Percentiles rank a stretch among this genome's conserved stretches.
Evolutionary conservation across 2,113 vertebrate genomes (phyloP).

Genomic region (Podarcis cretensis): DNA sequence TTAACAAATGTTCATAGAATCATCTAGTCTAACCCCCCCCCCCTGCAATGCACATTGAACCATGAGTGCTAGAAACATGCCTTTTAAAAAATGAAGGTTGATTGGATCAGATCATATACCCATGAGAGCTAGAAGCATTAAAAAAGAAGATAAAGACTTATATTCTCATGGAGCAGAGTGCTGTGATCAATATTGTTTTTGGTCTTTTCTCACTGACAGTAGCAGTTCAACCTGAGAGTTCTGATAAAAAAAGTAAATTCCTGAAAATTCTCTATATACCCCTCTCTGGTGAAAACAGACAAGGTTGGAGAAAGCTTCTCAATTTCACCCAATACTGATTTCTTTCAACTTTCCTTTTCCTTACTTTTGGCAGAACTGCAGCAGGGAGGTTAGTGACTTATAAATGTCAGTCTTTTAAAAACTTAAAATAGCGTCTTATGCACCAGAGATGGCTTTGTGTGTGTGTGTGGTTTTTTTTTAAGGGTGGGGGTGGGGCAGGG

Average conservation of each 20-base stretch:
- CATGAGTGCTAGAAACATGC: background rate
- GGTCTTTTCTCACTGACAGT: background rate
- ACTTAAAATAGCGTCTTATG: background rate
- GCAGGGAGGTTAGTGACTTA: background rate
- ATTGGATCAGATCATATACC: background rate
- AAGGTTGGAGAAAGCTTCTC: no score
- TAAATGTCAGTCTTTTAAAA: background rate
- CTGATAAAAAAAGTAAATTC: background rate
- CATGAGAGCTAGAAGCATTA: no score
- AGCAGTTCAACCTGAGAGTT: background rate
- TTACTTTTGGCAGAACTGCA: background rate
- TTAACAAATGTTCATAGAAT: no score
- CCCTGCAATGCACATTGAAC: background rate
- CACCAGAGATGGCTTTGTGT: background rate
- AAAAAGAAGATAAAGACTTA: no score
- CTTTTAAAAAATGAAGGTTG: background rate
- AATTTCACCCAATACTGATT: background rate
- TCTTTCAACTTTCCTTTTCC: background rate
- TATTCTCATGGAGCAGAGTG: background rate
- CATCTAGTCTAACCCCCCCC: no score
- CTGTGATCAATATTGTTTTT: background rate
- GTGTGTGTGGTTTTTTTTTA: no score
- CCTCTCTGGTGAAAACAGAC: no score
- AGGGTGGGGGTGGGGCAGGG: background rate
- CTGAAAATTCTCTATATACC: no score